These are phyloP conservation scores for Australoheros facetus DNA, from an alignment of 2,797 vertebrate genomes.

Conservation along the genomic window DNA sequence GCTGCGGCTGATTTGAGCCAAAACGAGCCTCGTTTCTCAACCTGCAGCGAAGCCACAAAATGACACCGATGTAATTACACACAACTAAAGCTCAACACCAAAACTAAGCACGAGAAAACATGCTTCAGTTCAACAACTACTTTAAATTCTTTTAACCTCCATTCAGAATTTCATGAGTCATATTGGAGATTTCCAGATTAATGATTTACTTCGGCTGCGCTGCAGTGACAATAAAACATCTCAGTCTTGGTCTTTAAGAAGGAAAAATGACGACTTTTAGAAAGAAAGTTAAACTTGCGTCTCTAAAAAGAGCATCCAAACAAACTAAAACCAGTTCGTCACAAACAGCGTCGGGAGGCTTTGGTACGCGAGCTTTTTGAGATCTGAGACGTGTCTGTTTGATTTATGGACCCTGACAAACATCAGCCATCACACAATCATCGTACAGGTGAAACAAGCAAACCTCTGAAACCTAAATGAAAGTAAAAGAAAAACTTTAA, in stretches of 20 bases:
- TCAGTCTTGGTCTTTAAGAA: fast-evolving
- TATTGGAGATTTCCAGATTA: background rate
- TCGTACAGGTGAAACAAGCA: background rate
- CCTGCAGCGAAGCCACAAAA: background rate
- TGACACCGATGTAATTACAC: fast-evolving
- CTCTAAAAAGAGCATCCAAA: background rate
- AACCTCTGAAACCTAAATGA: too few species aligned
- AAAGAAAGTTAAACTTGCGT: too few species aligned
- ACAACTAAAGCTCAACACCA: background rate
- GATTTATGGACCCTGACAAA: background rate
- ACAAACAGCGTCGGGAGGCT: fast-evolving
- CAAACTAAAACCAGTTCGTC: background rate
- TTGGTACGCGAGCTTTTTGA: background rate
- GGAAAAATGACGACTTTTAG: background rate
- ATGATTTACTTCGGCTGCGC: background rate
- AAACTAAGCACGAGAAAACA: too few species aligned
- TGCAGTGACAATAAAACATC: too few species aligned
- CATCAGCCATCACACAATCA: background rate
- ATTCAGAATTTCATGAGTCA: background rate
- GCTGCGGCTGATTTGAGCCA: background rate
- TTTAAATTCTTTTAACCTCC: background rate
- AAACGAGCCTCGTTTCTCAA: background rate
- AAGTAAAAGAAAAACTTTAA: background rate
- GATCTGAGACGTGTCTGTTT: background rate
- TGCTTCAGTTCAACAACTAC: background rate